Conservation (phyloP, 2,888 invertebrate species). For the Athalia rosae region DNA sequence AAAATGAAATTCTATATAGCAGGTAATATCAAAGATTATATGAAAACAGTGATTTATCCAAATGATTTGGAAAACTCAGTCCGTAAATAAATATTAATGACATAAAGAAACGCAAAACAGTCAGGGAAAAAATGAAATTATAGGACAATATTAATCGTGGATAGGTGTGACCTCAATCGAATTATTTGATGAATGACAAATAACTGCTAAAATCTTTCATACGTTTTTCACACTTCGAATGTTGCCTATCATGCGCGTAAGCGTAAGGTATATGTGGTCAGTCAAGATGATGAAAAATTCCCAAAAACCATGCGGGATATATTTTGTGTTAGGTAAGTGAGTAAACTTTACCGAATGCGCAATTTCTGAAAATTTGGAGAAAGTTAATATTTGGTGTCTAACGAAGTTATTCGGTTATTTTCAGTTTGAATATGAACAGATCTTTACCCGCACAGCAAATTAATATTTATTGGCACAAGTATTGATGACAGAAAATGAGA, state of each 20-base stretch:
- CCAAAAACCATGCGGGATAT: constrained; percentile 70
- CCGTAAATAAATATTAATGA: neutral
- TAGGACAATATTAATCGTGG: constrained; percentile 19
- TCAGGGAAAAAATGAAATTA: constrained; percentile 1
- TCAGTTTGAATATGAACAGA: neutral
- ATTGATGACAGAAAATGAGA: neutral
- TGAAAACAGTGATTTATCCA: neutral
- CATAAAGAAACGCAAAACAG: constrained; percentile 6
- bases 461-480: neutral
- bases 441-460: constrained; percentile 9
- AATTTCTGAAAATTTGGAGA: constrained; percentile 41
- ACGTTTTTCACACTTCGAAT: constrained; percentile 56
- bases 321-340: constrained; percentile 58
- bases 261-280: constrained; percentile 67
- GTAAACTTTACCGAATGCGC: constrained; percentile 50
- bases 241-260: constrained; percentile 70
- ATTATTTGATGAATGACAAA: constrained; percentile 16
- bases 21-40: neutral
- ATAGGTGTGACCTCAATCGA: constrained; percentile 17
- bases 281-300: constrained; percentile 64
- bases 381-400: constrained; percentile 36
- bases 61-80: neutral
- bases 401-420: constrained; percentile 11
- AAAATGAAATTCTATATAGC: neutral
- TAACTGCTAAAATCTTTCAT: constrained; percentile 3